phyloP scores from a whole-genome alignment of 2,797 vertebrate species.

The Scyliorhinus canicula region DNA sequence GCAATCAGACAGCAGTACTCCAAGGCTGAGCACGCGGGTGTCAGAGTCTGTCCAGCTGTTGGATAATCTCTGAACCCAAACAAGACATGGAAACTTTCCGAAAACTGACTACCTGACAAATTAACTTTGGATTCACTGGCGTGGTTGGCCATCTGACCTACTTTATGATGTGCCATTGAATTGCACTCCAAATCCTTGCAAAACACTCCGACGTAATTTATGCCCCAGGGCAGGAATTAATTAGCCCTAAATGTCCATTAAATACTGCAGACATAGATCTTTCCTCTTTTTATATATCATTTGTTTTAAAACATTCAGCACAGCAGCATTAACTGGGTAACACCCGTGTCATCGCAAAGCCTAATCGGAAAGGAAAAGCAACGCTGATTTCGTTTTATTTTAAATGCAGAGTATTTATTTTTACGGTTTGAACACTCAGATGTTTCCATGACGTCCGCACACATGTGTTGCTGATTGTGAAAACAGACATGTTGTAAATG shows the following conservation, averaged over 20 bases:
- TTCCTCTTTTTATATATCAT: background rate
- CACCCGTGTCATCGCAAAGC: background rate
- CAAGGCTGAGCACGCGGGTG: background rate
- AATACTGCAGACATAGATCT: background rate
- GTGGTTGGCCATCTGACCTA: background rate
- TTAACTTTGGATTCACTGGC: constrained; percentile 26
- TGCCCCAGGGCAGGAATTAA: background rate
- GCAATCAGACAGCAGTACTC: background rate
- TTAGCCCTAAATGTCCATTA: constrained; percentile 26
- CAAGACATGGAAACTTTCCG: constrained; percentile 26
- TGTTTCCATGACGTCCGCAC: constrained; percentile 30
- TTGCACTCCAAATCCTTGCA: background rate
- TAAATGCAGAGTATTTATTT: background rate
- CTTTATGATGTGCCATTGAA: background rate
- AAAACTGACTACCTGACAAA: background rate
- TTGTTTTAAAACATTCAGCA: background rate
- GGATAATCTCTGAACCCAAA: background rate
- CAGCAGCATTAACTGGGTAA: no score
- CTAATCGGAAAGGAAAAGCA: background rate
- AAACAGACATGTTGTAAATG: constrained; percentile 28
- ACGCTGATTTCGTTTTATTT: background rate
- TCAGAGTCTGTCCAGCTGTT: background rate
- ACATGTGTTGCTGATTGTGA: constrained; percentile 36
- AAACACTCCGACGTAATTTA: constrained; percentile 6
- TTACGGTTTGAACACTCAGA: constrained; percentile 9